A percentile compares a stretch with the other conserved stretches of the same genome.
Evolutionary conservation across 2,888 invertebrate species (phyloP).

Genomic region (Rhopalosiphum nymphaeae): DNA sequence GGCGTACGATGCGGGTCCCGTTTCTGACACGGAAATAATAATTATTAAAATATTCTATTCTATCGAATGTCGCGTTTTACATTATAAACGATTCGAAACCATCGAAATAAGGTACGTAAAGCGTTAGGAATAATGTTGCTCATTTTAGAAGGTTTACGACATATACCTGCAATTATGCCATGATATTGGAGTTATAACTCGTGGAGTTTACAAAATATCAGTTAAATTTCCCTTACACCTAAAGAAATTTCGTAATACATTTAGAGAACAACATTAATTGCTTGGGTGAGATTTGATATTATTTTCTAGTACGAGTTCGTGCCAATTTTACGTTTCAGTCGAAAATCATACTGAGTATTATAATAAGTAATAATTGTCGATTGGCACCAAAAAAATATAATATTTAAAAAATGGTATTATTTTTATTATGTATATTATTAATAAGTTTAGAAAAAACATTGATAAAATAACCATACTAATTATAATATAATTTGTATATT

Average conservation of each 20-base stretch:
- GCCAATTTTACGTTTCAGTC: background rate
- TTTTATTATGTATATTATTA: background rate
- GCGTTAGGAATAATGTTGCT: background rate
- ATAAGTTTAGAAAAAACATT: background rate
- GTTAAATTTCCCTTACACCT: background rate
- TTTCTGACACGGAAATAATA: background rate
- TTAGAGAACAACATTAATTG: background rate
- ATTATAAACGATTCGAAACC: background rate
- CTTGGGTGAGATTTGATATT: background rate
- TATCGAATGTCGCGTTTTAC: background rate
- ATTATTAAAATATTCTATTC: background rate
- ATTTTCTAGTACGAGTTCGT: background rate
- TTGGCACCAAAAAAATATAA: background rate
- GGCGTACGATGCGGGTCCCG: background rate
- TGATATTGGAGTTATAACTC: background rate
- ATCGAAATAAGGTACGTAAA: background rate
- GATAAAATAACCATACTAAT: background rate
- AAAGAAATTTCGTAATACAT: background rate
- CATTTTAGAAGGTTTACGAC: too few relatives aligned
- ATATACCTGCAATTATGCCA: background rate
- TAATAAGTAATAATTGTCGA: background rate
- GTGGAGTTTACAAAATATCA: background rate
- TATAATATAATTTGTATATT: background rate
- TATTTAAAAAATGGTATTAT: background rate
- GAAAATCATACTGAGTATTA: background rate